Evolutionary conservation across 2,888 invertebrate genomes (phyloP).

Genomic region (Dioctria linearis): DNA sequence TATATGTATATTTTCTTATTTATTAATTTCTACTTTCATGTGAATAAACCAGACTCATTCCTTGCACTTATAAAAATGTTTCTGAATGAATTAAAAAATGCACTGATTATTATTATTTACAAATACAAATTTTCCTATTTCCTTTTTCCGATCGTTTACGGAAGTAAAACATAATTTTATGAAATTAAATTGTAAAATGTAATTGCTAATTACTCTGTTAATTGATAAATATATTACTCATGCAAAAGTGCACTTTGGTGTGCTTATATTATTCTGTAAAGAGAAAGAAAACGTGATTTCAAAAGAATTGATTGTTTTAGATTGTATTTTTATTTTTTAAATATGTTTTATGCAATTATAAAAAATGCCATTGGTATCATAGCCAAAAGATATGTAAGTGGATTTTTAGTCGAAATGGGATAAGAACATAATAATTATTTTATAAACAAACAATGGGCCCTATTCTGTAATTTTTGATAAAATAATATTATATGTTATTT

Average conservation of each 20-base stretch:
- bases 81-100: conserved; percentile 22
- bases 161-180: conserved; percentile 7
- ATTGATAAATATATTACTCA: conserved; percentile 33
- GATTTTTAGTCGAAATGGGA: no score
- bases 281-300: neutral
- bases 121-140: neutral
- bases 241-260: conserved; percentile 52
- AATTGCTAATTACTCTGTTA: conserved; percentile 8
- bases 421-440: no score
- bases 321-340: neutral
- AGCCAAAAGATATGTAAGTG: no score
- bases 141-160: conserved; percentile 2
- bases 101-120: conserved; percentile 2
- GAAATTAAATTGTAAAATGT: conserved; percentile 8
- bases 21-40: no score
- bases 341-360: neutral
- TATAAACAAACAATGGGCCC: no score
- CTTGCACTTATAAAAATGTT: neutral
- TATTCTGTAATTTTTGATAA: no score
- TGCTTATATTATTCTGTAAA: conserved; percentile 49
- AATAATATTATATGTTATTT: no score
- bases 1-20: no score
- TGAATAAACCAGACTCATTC: conserved; percentile 31
- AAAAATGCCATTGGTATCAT: neutral
- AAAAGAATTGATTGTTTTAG: neutral